Evolutionary conservation across 2,797 vertebrate genomes (phyloP), one percentile per base, ranked within the genome.

Genomic region (Tiaroga cobitis): DNA sequence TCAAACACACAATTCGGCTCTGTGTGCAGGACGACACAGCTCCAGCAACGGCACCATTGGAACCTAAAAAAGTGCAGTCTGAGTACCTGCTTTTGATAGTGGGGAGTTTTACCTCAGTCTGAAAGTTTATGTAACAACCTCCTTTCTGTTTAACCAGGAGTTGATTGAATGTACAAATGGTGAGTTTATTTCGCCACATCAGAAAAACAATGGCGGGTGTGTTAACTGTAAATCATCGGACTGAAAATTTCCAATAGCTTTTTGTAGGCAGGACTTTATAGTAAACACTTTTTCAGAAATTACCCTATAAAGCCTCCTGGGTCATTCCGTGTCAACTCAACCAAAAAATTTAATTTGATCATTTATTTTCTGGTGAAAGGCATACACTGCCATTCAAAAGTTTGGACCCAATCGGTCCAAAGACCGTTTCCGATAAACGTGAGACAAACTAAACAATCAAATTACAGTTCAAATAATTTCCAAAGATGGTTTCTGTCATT

Each of bases 1-100:
- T 32, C 11, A 65, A 24, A 37, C 16, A 78, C 51, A 83, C 85
- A 83, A 56, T 87, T 70, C 75, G 18, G 34, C 85, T 87, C 65
- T 82, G 81, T 86, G 80, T 65, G 37, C 41, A 65, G 74, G 41
- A 4, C 8, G 32, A 76, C 65, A 56, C 24, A 16, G 19, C 74
- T 51, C 16, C 80, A 41, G 18, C 29, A 51, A n/a, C 32, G 9
- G 65, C 29, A 29, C 15, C 37, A 7, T 26, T 26, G 65, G 21
- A 81, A 70, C 32, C 32, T 26, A 8, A 54, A 63, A 65, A 54
- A 68, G 65, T 56, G 46, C 65, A 37, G 59, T 65, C 24, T 16
- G 18, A 67, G 24, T 19, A 68, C 46, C 43, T 68, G 46, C 11
- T 46, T 37, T 51, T n/a, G 11, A 51, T 8, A 13, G 9, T 15